phyloP scores from a whole-genome alignment of 2,888 invertebrate genomes.

The Theristus sp. region DNA sequence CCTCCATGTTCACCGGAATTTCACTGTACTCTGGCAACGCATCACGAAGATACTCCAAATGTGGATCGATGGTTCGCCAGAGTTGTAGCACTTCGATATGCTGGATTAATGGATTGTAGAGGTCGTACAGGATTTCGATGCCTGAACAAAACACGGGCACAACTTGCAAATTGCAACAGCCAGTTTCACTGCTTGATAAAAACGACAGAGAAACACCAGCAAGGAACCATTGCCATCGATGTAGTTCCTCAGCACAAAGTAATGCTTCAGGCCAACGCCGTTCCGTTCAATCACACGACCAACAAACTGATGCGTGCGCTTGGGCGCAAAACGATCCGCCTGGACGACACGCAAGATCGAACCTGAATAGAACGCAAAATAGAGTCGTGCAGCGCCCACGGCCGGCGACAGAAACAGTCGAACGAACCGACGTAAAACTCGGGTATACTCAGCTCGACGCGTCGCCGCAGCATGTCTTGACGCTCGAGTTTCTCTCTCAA shows the following conservation, averaged over 20 bases:
- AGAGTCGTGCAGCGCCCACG: too few species aligned
- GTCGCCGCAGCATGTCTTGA: constrained; percentile 65
- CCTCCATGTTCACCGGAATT: constrained; percentile 74
- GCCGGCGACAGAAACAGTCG: too few species aligned
- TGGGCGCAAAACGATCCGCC: constrained; percentile 63
- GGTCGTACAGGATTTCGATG: constrained; percentile 53
- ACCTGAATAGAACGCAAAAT: background rate
- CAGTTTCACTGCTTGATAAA: too few species aligned
- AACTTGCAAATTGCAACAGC: too few species aligned
- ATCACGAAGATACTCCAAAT: constrained; percentile 58
- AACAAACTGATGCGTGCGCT: constrained; percentile 62
- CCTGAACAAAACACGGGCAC: too few species aligned
- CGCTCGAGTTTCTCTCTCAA: constrained; percentile 69
- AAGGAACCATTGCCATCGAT: constrained; percentile 55
- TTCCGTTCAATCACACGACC: constrained; percentile 75
- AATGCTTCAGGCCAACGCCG: constrained; percentile 58
- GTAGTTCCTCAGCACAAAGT: constrained; percentile 68
- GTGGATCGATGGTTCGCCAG: constrained; percentile 76
- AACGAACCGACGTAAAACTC: constrained; percentile 85
- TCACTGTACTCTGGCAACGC: constrained; percentile 76
- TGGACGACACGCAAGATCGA: constrained; percentile 44
- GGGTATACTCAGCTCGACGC: constrained; percentile 60
- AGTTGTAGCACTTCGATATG: constrained; percentile 68
- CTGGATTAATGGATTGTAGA: constrained; percentile 80
- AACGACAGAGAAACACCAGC: background rate